Evolutionary conservation across 2,888 invertebrate genomes (phyloP).

Genomic region (Gerris lacustris): DNA sequence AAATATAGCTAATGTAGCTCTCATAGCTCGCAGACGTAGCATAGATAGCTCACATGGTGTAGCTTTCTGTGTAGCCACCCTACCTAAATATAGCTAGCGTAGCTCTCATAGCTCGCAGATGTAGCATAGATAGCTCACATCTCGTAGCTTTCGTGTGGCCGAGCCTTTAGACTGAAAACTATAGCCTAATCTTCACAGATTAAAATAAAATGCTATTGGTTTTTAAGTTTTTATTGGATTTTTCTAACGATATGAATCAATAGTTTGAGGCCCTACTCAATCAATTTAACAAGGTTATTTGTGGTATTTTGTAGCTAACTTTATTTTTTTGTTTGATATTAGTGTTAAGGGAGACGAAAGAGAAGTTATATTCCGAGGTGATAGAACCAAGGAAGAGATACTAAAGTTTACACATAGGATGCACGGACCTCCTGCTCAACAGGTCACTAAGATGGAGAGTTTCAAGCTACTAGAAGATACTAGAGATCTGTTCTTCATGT

Average conservation of each 20-base stretch:
- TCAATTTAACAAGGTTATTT: not conserved
- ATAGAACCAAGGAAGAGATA: slow-evolving; percentile 77
- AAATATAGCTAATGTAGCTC: too few species aligned
- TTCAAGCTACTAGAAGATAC: slow-evolving; percentile 60
- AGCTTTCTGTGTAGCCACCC: too few species aligned
- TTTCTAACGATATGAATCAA: not conserved
- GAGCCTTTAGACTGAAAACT: too few species aligned
- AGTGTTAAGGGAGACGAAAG: slow-evolving; percentile 44
- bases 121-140: too few species aligned
- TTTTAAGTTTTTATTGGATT: not conserved
- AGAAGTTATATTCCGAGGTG: slow-evolving; percentile 64
- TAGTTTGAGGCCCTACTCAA: not conserved
- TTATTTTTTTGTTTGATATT: slow-evolving; percentile 12
- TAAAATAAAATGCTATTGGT: not conserved
- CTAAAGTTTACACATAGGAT: slow-evolving; percentile 79
- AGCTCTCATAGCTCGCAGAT: too few species aligned
- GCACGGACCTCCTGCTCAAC: slow-evolving; percentile 75
- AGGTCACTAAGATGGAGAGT: slow-evolving; percentile 63
- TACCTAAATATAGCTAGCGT: too few species aligned
- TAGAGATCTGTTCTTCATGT: slow-evolving; percentile 76
- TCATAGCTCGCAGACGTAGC: too few species aligned
- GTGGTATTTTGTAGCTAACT: not conserved
- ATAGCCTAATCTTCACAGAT: too few species aligned
- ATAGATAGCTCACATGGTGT: too few species aligned
- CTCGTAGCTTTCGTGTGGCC: too few species aligned